Base-by-base conservation (phyloP, 2,797 vertebrate species). In the Sparus aurata region DNA sequence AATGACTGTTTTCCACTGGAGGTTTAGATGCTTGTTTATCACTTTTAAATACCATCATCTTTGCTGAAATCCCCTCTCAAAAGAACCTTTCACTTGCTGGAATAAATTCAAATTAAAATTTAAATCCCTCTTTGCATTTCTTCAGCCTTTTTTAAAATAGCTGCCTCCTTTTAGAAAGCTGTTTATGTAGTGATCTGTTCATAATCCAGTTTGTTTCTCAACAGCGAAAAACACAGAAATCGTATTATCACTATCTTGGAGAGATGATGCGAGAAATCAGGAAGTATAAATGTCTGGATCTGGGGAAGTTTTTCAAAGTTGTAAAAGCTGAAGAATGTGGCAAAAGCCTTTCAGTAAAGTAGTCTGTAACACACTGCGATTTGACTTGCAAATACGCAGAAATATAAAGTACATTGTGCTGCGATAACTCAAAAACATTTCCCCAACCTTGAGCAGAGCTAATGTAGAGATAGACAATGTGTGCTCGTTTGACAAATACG, bases 51-150 rank as follows among this genome's bases (percentile, higher is more conserved):
- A 96, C 95, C 95, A 92, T 96, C 96, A 96, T 96, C 96, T 96
- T 95, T 95, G 94, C 95, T 90, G 93, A 96, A 96, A 96, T 96
- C 96, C 96, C 94, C 94, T 96, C 95, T 96, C 95, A 96, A 96
- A 96, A 96, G 96, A 96, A 96, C 95, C 96, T 96, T 96, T 96
- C 96, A 96, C 95, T 96, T 95, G 95, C 96, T 96, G 96, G 96
- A 96, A 96, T 96, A 96, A 96, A 96, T 96, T 96, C 96, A 96
- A 96, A 96, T 96, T 96, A 95, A 96, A 96, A 96, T 96, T 96
- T 96, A 96, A 96, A 96, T 96, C 96, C 96, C 94, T 96, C 96
- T 96, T 96, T 96, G 95, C 95, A 96, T 96, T 96, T 95, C 95
- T 96, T 96, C 95, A 96, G 95, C 95, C 95, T 95, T 95, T 96